These are phyloP conservation scores for Hoplodrina blanda DNA, from an alignment of 2,888 invertebrate genomes.

Conservation along the genomic window DNA sequence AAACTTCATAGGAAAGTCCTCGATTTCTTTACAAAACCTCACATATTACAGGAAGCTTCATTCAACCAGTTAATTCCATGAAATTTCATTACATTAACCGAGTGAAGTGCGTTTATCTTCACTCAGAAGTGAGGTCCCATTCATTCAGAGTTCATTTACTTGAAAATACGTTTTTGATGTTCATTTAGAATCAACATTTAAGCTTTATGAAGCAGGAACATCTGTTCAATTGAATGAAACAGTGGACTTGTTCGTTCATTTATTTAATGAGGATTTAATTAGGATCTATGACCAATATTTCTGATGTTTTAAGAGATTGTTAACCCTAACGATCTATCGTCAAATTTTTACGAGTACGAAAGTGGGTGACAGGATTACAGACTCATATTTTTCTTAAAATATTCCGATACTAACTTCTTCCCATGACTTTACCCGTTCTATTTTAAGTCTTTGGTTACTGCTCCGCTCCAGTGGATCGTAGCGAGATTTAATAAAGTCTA, in stretches of 20 bases:
- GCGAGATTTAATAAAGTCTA: no score
- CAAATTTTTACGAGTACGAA: background rate
- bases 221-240: slow-evolving; percentile 8
- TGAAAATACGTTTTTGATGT: slow-evolving; percentile 67
- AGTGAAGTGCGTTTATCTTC: slow-evolving; percentile 80
- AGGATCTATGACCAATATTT: background rate
- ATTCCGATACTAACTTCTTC: no score
- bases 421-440: no score
- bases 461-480: no score
- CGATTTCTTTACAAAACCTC: slow-evolving; percentile 81
- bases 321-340: background rate
- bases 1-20: slow-evolving; percentile 41
- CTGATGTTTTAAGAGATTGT: background rate
- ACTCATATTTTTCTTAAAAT: no score
- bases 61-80: slow-evolving; percentile 84
- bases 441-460: no score
- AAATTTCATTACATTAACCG: slow-evolving; percentile 87
- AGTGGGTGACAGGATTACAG: background rate
- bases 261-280: slow-evolving; percentile 6
- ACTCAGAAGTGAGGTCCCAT: slow-evolving; percentile 66
- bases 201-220: slow-evolving; percentile 11
- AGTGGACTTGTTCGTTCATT: slow-evolving; percentile 12
- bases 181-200: slow-evolving; percentile 63
- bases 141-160: slow-evolving; percentile 68
- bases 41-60: slow-evolving; percentile 79